Base-by-base conservation (phyloP, 1,140 invertebrate species). In the Macrocentrus cingulum region DNA sequence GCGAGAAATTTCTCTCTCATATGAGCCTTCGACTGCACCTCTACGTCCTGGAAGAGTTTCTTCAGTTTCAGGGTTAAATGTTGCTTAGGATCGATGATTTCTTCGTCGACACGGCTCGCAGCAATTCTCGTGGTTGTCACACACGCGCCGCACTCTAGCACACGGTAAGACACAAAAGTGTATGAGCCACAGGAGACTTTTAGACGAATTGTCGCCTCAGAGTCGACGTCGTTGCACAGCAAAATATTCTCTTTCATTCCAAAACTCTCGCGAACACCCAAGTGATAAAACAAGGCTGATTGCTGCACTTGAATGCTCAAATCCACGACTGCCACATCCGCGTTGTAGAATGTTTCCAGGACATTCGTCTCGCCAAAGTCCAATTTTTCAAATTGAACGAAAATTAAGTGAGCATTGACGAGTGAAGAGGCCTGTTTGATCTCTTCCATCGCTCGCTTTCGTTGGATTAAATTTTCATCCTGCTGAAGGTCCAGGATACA, bases 191-290 rank as follows among this genome's bases (percentile, higher is more conserved):
- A 92, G 0, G 92, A 94, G 66, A 94, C 91, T 84, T 92, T 94
- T 25, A 95, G 80, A 60, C 90, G 82, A 52, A 94, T 75, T 16
- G 94, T 94, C 57, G 90, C 85, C 79, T 96, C 92, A 2, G 88
- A 84, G 76, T 96, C 90, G 62, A 84, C 83, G 81, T 98, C 95
- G 83, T 97, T 94, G 71, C 90, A 95, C 1, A 98, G 83, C 9
- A 99, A 77, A 58, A 99, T 94, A 80, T 98, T 99, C 73, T 97
- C 92, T 72, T 94, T 97, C 95, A 99, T 99, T 42, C 91, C 91
- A 83, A 99, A 98, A 75, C 94, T 98, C 78, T 99, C 97, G 53
- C 97, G 81, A 0, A 99, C 94, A 20, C 97, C 97, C 36, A 99
- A 84, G 77, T 99, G 96, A 82, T 99, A 99, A 68, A 97, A 94